Evolutionary conservation across 2,797 vertebrate species (phyloP).

Genomic region (Esox masquinongy): DNA sequence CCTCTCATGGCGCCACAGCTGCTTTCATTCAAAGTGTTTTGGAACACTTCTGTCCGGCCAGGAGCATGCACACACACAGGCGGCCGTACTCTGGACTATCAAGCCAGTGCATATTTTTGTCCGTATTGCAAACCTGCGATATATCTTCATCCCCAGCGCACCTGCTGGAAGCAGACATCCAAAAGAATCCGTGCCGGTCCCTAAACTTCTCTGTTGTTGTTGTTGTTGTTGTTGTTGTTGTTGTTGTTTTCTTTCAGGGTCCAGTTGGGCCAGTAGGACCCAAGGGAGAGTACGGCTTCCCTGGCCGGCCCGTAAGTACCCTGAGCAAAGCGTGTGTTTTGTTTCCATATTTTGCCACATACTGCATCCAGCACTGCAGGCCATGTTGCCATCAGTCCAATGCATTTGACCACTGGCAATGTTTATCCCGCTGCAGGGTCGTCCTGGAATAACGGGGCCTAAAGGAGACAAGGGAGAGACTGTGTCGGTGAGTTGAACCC

Average conservation of each 20-base stretch:
- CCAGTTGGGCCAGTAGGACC: constrained; percentile 83
- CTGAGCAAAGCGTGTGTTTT: neutral
- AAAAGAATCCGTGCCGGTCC: neutral
- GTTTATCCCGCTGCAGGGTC: constrained; percentile 77
- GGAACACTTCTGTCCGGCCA: constrained; percentile 35
- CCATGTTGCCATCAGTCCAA: neutral
- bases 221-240: constrained; percentile 23
- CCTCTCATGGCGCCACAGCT: constrained; percentile 37
- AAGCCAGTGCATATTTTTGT: constrained; percentile 10
- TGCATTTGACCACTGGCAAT: neutral
- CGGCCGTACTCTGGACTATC: neutral
- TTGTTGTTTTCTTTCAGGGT: constrained; percentile 76
- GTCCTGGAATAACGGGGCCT: constrained; percentile 82
- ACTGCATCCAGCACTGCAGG: neutral
- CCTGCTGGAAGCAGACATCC: constrained; percentile 30
- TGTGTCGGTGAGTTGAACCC: constrained; percentile 73
- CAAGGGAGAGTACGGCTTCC: constrained; percentile 92
- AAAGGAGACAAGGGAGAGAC: constrained; percentile 86
- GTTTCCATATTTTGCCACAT: neutral
- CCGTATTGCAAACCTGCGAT: neutral
- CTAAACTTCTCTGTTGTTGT: constrained; percentile 7
- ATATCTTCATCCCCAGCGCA: constrained; percentile 24
- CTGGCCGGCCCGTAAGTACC: constrained; percentile 87
- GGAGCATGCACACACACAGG: constrained; percentile 11
- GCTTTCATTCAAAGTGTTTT: constrained; percentile 45